Evolutionary conservation across 2,888 invertebrate genomes (phyloP).

Genomic region (Leucophora obtusa): DNA sequence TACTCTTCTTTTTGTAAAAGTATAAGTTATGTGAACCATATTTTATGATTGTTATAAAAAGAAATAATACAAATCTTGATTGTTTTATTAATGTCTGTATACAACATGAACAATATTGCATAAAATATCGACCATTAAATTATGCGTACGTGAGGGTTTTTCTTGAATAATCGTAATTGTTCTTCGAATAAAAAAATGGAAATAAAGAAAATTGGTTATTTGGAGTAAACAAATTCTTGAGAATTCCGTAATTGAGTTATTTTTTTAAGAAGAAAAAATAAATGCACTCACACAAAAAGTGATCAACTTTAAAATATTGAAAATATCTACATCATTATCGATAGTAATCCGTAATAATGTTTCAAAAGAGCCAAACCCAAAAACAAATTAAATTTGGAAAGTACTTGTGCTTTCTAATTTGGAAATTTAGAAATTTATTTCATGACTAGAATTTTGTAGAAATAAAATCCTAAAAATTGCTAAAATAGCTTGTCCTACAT

Average conservation of each 20-base stretch:
- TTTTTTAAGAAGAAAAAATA: background rate
- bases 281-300: background rate
- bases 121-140: constrained; percentile 60
- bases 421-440: too few relatives aligned
- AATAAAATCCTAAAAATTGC: too few relatives aligned
- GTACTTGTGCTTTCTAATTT: too few relatives aligned
- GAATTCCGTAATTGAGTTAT: constrained; percentile 45
- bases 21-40: constrained; percentile 51
- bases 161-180: constrained; percentile 52
- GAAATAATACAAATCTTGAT: constrained; percentile 43
- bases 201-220: constrained; percentile 50
- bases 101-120: constrained; percentile 50
- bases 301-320: background rate
- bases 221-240: constrained; percentile 40
- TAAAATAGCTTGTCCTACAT: too few relatives aligned
- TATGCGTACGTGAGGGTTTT: constrained; percentile 63
- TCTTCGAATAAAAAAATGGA: constrained; percentile 32
- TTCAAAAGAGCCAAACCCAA: too few relatives aligned
- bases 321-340: too few relatives aligned
- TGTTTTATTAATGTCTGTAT: constrained; percentile 48
- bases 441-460: too few relatives aligned
- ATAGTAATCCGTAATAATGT: too few relatives aligned
- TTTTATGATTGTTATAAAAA: constrained; percentile 53
- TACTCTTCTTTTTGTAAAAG: constrained; percentile 29
- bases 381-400: too few relatives aligned